Evolutionary conservation across 2,797 vertebrate genomes (phyloP), one percentile per base, ranked within the genome.

Genomic region (Urocyon cinereoargenteus): DNA sequence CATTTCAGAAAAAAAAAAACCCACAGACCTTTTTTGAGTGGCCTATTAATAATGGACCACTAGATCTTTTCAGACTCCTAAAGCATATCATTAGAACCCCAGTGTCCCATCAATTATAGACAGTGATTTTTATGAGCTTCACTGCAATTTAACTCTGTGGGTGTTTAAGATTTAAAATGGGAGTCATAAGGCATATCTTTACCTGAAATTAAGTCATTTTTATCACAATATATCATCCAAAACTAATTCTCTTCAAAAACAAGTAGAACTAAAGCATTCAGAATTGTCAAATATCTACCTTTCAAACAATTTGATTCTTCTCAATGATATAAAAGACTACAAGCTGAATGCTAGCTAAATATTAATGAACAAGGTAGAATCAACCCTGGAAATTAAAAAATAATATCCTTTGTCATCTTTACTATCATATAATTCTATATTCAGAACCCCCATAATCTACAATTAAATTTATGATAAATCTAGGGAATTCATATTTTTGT

Each of bases 121-220:
- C 34, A 6, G 8, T 11, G 87, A 40, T 45, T 96, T 98, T 98
- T 62, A 98, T 18, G 92, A 93, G 34, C 59, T 77, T 75, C 83
- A 26, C 59, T 75, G 10, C 75, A 55, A 51, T 64, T 95, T 95
- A 91, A 79, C 81, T 66, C 40, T 24, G 36, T 21, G 78, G 55
- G 53, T 96, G 79, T 86, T 95, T 94, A 88, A 85, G 78, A 81
- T 81, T 53, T 64, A 83, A 97, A 97, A 93, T 1, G 26, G 5
- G 96, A 97, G 53, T 83, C 57, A 86, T 28, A 36, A 93, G 53
- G 66, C 78, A 51, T 51, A 59, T 2, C 55, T 93, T 93, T 66
- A 94, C 78, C 88, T 18, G 92, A 96, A 97, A 96, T 51, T 8
- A 90, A 96, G 94, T 83, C 62, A 61, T 0, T 4, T 88, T 66